phyloP scores from a whole-genome alignment of 2,797 vertebrate genomes.

The Sebastes hubbsi region DNA sequence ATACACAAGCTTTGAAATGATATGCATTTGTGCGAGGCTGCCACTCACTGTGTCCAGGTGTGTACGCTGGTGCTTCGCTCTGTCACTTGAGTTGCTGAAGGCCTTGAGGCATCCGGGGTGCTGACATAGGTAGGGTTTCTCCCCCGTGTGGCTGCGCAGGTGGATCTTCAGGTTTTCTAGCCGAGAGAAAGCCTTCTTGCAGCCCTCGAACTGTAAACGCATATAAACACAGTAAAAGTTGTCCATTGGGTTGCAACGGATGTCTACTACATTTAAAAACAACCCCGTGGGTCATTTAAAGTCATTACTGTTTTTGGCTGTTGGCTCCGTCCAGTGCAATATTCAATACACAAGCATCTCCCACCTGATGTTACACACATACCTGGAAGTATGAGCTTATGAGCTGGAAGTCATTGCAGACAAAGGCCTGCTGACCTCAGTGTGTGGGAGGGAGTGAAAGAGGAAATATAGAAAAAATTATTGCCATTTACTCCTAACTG shows the following conservation, averaged over 20 bases:
- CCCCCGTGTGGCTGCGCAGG: conserved; percentile 95
- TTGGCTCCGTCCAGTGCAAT: not conserved
- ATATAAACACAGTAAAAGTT: conserved; percentile 2
- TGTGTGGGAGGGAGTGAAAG: conserved; percentile 22
- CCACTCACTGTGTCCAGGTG: conserved; percentile 95
- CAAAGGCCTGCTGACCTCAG: conserved; percentile 36
- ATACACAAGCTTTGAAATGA: not conserved
- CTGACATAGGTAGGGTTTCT: conserved; percentile 95
- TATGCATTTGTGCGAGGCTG: not conserved
- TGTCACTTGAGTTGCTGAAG: conserved; percentile 99
- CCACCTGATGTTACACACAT: not conserved
- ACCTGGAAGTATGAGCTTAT: conserved; percentile 6
- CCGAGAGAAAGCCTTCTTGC: conserved; percentile 97
- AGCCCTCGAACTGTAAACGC: conserved; percentile 90
- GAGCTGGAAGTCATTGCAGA: conserved; percentile 10
- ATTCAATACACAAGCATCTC: not conserved
- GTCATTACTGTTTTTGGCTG: not conserved
- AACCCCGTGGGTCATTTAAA: not conserved
- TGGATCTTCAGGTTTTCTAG: conserved; percentile 99
- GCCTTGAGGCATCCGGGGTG: conserved; percentile 95
- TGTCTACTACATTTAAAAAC: not conserved
- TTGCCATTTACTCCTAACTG: conserved; percentile 20
- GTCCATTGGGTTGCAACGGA: not conserved
- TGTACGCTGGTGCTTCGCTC: conserved; percentile 97
- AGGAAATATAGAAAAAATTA: conserved; percentile 17